phyloP scores from a whole-genome alignment of 2,888 invertebrate genomes.

The Dioctria linearis region DNA sequence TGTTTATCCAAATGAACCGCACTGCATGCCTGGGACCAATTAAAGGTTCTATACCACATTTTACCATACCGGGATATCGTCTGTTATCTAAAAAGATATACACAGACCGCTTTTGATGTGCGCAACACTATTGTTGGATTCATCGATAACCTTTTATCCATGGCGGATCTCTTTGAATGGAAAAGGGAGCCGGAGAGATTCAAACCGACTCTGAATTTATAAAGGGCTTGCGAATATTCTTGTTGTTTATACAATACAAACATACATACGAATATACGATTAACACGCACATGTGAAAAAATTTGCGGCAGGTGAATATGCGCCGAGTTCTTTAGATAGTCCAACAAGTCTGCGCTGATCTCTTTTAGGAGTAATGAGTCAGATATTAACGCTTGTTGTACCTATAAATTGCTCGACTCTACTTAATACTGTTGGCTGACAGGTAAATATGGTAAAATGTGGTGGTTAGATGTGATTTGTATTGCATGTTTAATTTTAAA shows the following conservation, averaged over 20 bases:
- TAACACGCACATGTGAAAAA: slow-evolving; percentile 57
- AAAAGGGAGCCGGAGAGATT: slow-evolving; percentile 54
- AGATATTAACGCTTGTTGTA: slow-evolving; percentile 35
- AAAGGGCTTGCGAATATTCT: slow-evolving; percentile 52
- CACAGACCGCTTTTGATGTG: slow-evolving; percentile 56
- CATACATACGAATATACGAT: slow-evolving; percentile 10
- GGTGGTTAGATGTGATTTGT: too few relatives aligned
- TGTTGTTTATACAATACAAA: slow-evolving; percentile 19
- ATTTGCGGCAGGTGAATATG: slow-evolving; percentile 56
- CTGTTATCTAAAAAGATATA: slow-evolving; percentile 54
- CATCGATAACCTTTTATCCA: slow-evolving; percentile 58
- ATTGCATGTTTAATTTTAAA: too few relatives aligned
- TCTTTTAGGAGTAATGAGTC: slow-evolving; percentile 27
- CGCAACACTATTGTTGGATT: slow-evolving; percentile 58
- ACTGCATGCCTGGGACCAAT: slow-evolving; percentile 56
- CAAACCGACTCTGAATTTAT: slow-evolving; percentile 33
- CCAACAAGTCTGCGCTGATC: not conserved
- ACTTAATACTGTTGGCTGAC: slow-evolving; percentile 2
- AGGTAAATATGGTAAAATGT: too few relatives aligned
- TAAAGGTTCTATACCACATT: slow-evolving; percentile 56
- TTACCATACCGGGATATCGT: slow-evolving; percentile 58
- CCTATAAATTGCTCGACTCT: slow-evolving; percentile 28
- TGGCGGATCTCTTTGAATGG: slow-evolving; percentile 57
- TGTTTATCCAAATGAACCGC: slow-evolving; percentile 38
- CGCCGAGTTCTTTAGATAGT: slow-evolving; percentile 40